These are phyloP conservation scores for Dugesia japonica DNA, from an alignment of 2,888 invertebrate species.

Conservation along the genomic window DNA sequence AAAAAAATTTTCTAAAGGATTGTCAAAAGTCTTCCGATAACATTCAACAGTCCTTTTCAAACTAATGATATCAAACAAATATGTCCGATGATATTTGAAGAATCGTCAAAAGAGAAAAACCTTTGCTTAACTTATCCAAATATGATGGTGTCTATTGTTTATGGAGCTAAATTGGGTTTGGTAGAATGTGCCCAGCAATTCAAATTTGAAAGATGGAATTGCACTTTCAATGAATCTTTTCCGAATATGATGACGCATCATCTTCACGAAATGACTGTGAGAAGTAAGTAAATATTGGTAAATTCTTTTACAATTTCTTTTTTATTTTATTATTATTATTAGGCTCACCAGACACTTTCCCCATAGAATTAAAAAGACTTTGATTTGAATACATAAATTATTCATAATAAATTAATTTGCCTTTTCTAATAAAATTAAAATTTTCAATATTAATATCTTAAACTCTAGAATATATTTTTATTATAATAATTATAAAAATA, in stretches of 20 bases:
- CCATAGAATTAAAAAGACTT: too few relatives aligned
- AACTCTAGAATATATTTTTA: too few relatives aligned
- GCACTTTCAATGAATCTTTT: conserved; percentile 37
- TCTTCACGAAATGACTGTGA: neutral
- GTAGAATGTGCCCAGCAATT: conserved; percentile 48
- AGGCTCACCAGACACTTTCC: too few relatives aligned
- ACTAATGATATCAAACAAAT: neutral
- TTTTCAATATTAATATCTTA: too few relatives aligned
- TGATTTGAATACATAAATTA: too few relatives aligned
- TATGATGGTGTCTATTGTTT: conserved; percentile 45
- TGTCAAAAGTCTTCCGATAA: neutral
- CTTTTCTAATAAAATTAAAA: too few relatives aligned
- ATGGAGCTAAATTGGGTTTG: conserved; percentile 45
- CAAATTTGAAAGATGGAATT: conserved; percentile 47
- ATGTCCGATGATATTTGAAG: neutral
- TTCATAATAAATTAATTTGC: too few relatives aligned
- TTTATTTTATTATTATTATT: neutral
- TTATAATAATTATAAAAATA: too few relatives aligned
- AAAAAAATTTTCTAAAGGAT: too few relatives aligned
- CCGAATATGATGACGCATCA: neutral
- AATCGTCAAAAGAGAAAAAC: neutral
- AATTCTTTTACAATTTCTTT: too few relatives aligned
- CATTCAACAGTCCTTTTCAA: neutral
- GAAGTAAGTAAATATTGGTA: too few relatives aligned
- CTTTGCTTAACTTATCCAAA: conserved; percentile 47